Evolutionary conservation across 2,888 invertebrate species (phyloP).

Genomic region (Argyresthia albistria): DNA sequence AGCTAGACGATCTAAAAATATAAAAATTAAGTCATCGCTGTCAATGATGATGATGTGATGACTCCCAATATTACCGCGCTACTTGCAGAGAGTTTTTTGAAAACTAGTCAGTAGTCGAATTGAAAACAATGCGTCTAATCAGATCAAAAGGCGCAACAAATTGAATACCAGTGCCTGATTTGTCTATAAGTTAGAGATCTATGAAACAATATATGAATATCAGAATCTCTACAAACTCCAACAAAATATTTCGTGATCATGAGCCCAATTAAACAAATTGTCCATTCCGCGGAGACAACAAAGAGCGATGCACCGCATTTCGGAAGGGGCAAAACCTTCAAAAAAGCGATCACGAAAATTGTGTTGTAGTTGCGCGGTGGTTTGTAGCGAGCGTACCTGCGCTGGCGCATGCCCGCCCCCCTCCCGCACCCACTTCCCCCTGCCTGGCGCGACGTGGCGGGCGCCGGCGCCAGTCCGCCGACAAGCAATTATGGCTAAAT

Average conservation of each 20-base stretch:
- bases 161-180: neutral
- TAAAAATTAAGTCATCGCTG: conserved; percentile 5
- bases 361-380: conserved; percentile 53
- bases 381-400: conserved; percentile 48
- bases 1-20: conserved; percentile 5
- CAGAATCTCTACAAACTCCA: too few species aligned
- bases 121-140: conserved; percentile 25
- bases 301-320: neutral
- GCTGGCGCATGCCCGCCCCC: conserved; percentile 27
- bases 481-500: conserved; percentile 71
- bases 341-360: conserved; percentile 61
- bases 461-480: conserved; percentile 68
- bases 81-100: too few species aligned
- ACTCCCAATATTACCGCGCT: neutral
- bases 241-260: too few species aligned
- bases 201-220: too few species aligned
- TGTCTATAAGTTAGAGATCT: too few species aligned
- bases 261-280: too few species aligned
- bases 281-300: neutral
- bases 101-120: neutral
- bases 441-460: conserved; percentile 40
- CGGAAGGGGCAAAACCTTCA: conserved; percentile 30
- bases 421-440: conserved; percentile 20
- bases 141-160: conserved; percentile 47
- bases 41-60: neutral